These are phyloP conservation scores for Euphysa ruthae DNA, from an alignment of 30 jellyfish, hydroid and myxozoan genomes.

Conservation along the genomic window DNA sequence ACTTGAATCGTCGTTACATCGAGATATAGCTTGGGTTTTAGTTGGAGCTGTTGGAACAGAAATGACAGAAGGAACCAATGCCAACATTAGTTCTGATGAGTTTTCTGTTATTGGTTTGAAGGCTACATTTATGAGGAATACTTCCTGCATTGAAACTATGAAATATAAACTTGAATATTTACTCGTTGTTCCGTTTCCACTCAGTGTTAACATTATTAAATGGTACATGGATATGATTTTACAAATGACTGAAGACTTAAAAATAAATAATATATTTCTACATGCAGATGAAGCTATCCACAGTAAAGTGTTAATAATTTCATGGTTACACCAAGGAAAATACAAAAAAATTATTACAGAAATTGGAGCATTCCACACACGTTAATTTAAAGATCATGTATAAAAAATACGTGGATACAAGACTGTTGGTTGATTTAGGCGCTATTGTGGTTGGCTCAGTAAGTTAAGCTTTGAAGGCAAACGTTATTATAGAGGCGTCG, in stretches of 20 bases:
- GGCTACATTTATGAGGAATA: slow-evolving; percentile 28
- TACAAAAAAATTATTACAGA: slow-evolving; percentile 1
- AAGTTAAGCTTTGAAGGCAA: slow-evolving; percentile 1
- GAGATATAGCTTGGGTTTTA: too few species aligned
- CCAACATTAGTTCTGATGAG: too few species aligned
- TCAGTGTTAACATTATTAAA: slow-evolving; percentile 21
- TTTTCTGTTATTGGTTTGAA: slow-evolving; percentile 42
- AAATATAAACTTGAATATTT: slow-evolving; percentile 44
- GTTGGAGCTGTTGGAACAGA: too few species aligned
- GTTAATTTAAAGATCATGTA: slow-evolving; percentile 2
- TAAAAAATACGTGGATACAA: slow-evolving; percentile 18
- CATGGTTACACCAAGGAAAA: background rate
- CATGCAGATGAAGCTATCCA: slow-evolving; percentile 64
- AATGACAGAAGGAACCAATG: too few species aligned
- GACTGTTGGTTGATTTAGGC: slow-evolving; percentile 20
- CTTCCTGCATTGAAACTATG: slow-evolving; percentile 18
- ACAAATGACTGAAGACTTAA: slow-evolving; percentile 37
- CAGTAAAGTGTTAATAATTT: slow-evolving; percentile 10
- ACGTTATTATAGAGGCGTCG: too few species aligned
- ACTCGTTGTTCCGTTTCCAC: slow-evolving; percentile 51
- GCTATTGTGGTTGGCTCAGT: slow-evolving; percentile 23
- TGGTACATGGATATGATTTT: slow-evolving; percentile 25
- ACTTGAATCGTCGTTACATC: too few species aligned
- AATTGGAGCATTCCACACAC: slow-evolving; percentile 20
- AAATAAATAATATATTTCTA: slow-evolving; percentile 22